Base-by-base conservation (phyloP, 2,113 vertebrate genomes). In the Grallaria varia region DNA sequence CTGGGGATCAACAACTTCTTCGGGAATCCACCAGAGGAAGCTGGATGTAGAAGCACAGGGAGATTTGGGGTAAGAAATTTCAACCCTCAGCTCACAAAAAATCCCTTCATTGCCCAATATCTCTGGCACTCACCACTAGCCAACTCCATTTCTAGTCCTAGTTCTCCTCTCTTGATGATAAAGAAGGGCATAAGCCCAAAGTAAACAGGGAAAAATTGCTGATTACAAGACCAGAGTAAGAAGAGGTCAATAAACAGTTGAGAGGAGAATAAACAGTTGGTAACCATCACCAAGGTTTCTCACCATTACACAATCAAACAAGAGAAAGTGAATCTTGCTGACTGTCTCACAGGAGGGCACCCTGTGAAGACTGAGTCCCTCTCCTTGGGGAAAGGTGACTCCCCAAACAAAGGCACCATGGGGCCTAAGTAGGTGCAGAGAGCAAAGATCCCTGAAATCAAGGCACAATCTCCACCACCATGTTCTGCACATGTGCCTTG, bases 1-100 rank as follows among this genome's bases (percentile, higher is more conserved):
- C 84, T 92, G 35, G 93, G 91, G 18, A 95, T 77, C 78, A 97
- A 84, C 72, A 87, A 75, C 86, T 96, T 97, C 90, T 92, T 97
- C 1, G 3, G 13, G 30, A 47, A 77, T 39, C 79, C 85, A 86
- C 76, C 68, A 79, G 94, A 78, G 3, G 81, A 90, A 64, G 53
- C 97, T 98, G 64, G 17, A 86, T 94, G 59, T 79, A 69, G 72
- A 90, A 90, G 47, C 39, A 88, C 30, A 93, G 66, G 77, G 6
- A 80, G 23, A 37, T 75, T 84, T 59, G 8, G 56, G 44, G 44
- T 58, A 78, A 87, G 66, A 90, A 76, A 72, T 72, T 90, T 93
- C 69, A 64, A 89, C 5, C 10, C 9, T 76, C 10, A 25, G 59
- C 30, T 77, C 75, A 68, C 5, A 80, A 62, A 62, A 94, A 94